Base-by-base conservation (phyloP, 1,140 invertebrate genomes). In the Drosophila subobscura region DNA sequence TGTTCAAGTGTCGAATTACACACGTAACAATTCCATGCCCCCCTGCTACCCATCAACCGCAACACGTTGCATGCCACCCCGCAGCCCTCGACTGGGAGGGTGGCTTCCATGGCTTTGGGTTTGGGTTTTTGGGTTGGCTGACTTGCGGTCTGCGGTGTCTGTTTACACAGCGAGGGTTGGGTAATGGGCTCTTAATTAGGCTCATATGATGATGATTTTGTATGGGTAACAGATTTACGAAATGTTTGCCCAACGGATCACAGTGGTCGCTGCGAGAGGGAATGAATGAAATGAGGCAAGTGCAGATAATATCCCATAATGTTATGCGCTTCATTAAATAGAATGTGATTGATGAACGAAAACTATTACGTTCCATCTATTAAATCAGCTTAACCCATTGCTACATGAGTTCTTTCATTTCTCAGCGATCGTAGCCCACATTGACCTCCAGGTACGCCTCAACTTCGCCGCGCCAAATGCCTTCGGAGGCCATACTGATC, bases 141-240 rank as follows among this genome's bases (percentile, higher is more conserved):
- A 85, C 77, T 80, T 86, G 81, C 71, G 81, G 81, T 88, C 80
- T 72, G 16, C 55, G 54, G 45, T 88, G 85, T 86, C 81, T 86
- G 53, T 75, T 86, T 88, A 86, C 81, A 27, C 49, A 22, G 50
- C 5, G 29, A 41, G 66, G 79, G 64, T 59, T 81, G 81, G 40
- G 81, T 86, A 86, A 86, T 86, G 81, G 83, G 55, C 81, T 86
- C 83, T 86, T 88, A 86, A 86, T 86, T 88, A 86, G 81, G 74
- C 83, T 83, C 74, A 88, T 86, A 68, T 68, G 71, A 88, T 60
- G 88, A 72, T 68, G 71, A 88, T 60, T 63, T 70, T 20, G 16
- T 20, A n/a, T 20, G 16, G 47, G 29, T 50, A 67, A 76, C 12
- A 14, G 61, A 60, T 86, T 80, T 70, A 33, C 40, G 27, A 58